These are phyloP conservation scores for Cyprinodon diabolis DNA, from an alignment of 2,797 vertebrate genomes.

Conservation along the genomic window DNA sequence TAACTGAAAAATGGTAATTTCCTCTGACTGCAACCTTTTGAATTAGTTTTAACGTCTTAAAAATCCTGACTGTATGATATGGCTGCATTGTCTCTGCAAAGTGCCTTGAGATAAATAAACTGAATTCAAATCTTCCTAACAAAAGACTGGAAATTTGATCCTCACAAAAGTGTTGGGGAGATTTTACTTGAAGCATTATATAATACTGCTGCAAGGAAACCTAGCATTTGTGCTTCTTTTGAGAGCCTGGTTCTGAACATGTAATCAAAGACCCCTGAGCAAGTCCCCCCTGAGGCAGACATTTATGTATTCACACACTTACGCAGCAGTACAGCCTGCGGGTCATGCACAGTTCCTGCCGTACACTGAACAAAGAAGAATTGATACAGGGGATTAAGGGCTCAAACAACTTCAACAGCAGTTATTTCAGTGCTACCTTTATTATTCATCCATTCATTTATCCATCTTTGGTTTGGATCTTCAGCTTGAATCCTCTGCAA, in stretches of 20 bases:
- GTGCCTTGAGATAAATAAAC: too few relatives aligned
- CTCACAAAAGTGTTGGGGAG: conserved; percentile 57
- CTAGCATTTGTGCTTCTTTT: conserved; percentile 55
- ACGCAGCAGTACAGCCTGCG: conserved; percentile 46
- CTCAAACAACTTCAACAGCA: conserved; percentile 17
- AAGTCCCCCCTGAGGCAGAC: conserved; percentile 57
- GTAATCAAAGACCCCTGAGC: conserved; percentile 63
- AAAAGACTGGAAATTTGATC: conserved; percentile 33
- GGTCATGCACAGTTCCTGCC: conserved; percentile 33
- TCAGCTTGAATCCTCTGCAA: conserved; percentile 33
- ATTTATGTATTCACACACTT: conserved; percentile 52
- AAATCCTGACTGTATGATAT: too few relatives aligned
- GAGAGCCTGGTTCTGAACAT: conserved; percentile 53
- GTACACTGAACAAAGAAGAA: conserved; percentile 22
- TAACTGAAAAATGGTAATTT: neutral
- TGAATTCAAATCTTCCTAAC: conserved; percentile 6
- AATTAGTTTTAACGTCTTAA: neutral
- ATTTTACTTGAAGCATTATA: conserved; percentile 52
- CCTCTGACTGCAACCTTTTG: neutral
- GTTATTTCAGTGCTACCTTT: conserved; percentile 16
- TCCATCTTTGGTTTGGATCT: conserved; percentile 34
- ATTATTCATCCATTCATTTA: conserved; percentile 12
- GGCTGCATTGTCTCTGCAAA: too few relatives aligned
- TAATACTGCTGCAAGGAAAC: conserved; percentile 56
- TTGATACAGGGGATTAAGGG: conserved; percentile 16